Evolutionary conservation across 2,888 invertebrate species (phyloP), one percentile per base, ranked within the genome.

Genomic region (Bellardia pandia): DNA sequence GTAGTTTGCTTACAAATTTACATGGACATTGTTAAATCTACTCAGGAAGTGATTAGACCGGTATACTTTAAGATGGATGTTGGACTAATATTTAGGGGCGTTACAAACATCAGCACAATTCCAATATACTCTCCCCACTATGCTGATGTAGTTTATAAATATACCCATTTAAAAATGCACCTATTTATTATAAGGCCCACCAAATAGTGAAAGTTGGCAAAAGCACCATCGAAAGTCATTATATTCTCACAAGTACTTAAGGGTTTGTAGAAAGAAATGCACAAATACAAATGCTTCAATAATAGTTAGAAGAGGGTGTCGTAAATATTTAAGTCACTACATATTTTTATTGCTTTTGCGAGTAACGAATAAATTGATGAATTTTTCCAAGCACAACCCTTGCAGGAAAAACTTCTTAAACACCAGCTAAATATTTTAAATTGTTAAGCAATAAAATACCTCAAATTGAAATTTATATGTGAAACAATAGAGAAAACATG

Each of bases 161-260:
- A 23, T 23, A 23, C 23, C 3, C 4, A 37, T 37, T 37, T 37
- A 37, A 37, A 6, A 6, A 37, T 37, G 4, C 4, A 37, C 5
- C 5, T 5, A 37, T 37, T 37, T 37, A 37, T 37, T 37, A 6
- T 14, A 30, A 33, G 68, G 68, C 72, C 72, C 80, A 16, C 64
- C 16, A 7, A 53, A 11, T 6, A 30, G 33, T 11, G 48, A 74
- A 68, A 16, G 56, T 37, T 81, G 66, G 16, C 14, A 45, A 53
- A 23, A 6, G 0, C 14, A 11, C 4, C 23, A n/a, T 40, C 14
- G 23, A 45, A 72, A 56, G 62, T 40, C 64, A 76, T 80, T 85
- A 80, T 64, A 66, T 66, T 71, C 72, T 77, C 30, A 42, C 14
- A 81, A 71, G 14, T 66, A 56, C 37, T 51, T 58, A 81, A 81